These are phyloP conservation scores for Metallyticus violacea DNA, from an alignment of 2,888 invertebrate species.

Conservation along the genomic window DNA sequence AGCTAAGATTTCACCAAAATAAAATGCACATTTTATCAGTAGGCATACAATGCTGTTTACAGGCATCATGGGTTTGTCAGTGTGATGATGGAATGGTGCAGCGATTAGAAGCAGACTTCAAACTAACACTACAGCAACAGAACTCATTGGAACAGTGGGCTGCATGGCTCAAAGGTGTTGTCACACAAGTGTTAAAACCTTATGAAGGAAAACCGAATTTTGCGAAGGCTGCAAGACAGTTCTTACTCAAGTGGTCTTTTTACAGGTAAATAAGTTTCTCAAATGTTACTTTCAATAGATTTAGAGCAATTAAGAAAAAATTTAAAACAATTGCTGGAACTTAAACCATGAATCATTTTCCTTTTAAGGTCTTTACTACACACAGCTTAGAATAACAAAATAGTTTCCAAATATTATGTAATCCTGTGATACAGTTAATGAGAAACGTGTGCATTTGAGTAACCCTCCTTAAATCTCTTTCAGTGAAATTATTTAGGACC, in stretches of 20 bases:
- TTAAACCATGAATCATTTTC: too few relatives aligned
- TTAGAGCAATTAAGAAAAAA: not conserved
- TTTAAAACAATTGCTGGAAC: not conserved
- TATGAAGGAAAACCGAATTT: conserved; percentile 82
- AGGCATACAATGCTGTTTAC: not conserved
- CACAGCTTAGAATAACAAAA: too few relatives aligned
- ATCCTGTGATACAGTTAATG: too few relatives aligned
- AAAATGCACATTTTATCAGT: not conserved
- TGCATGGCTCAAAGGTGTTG: conserved; percentile 92
- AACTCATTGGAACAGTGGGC: conserved; percentile 97
- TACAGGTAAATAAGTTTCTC: conserved; percentile 63
- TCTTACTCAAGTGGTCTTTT: conserved; percentile 98
- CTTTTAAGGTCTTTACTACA: too few relatives aligned
- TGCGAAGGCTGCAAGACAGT: conserved; percentile 82
- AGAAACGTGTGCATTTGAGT: too few relatives aligned
- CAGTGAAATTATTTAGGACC: too few relatives aligned
- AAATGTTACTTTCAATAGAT: not conserved
- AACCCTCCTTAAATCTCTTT: too few relatives aligned
- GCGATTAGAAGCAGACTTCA: conserved; percentile 87
- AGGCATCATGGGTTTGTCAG: conserved; percentile 97
- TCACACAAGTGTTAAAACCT: conserved; percentile 83
- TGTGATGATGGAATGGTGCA: conserved; percentile 84
- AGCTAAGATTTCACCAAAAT: too few relatives aligned
- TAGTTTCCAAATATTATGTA: too few relatives aligned
- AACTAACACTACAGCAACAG: conserved; percentile 84